These are phyloP conservation scores for Parnassius mnemosyne DNA, from an alignment of 2,888 invertebrate species.

Conservation along the genomic window DNA sequence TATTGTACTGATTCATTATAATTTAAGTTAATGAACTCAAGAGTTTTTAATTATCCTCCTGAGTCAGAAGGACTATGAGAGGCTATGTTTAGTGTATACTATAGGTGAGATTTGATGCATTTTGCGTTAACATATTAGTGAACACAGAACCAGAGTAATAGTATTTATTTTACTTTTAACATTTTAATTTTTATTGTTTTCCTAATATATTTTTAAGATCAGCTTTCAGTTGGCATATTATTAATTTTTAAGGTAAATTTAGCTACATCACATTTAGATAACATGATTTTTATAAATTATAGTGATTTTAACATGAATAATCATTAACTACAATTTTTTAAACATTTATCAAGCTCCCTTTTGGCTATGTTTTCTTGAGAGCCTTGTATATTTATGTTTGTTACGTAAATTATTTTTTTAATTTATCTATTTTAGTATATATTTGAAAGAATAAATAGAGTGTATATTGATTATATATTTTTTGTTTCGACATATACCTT, in stretches of 20 bases:
- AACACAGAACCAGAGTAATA: constrained; percentile 15
- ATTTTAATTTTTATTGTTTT: constrained; percentile 27
- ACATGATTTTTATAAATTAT: constrained; percentile 44
- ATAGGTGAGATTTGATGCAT: constrained; percentile 24
- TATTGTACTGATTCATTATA: constrained; percentile 66
- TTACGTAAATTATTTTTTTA: constrained; percentile 45
- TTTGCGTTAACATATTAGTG: constrained; percentile 18
- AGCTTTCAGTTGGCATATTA: constrained; percentile 9
- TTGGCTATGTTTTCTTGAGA: constrained; percentile 29
- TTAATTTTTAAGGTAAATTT: constrained; percentile 25
- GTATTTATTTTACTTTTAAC: constrained; percentile 28
- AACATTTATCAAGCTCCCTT: constrained; percentile 45
- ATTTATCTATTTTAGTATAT: constrained; percentile 59
- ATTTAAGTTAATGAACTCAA: constrained; percentile 59
- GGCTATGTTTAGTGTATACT: constrained; percentile 48
- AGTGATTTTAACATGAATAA: constrained; percentile 48
- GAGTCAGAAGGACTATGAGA: constrained; percentile 36
- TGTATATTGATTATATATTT: constrained; percentile 36
- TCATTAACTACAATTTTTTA: constrained; percentile 53
- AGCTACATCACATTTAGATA: constrained; percentile 31
- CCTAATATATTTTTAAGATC: constrained; percentile 27
- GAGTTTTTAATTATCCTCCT: constrained; percentile 38
- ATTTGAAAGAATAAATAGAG: constrained; percentile 44
- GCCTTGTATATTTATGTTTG: constrained; percentile 41
- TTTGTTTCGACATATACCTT: constrained; percentile 27